Base-by-base conservation (phyloP, 1,140 invertebrate genomes). In the Drosophila repleta region DNA sequence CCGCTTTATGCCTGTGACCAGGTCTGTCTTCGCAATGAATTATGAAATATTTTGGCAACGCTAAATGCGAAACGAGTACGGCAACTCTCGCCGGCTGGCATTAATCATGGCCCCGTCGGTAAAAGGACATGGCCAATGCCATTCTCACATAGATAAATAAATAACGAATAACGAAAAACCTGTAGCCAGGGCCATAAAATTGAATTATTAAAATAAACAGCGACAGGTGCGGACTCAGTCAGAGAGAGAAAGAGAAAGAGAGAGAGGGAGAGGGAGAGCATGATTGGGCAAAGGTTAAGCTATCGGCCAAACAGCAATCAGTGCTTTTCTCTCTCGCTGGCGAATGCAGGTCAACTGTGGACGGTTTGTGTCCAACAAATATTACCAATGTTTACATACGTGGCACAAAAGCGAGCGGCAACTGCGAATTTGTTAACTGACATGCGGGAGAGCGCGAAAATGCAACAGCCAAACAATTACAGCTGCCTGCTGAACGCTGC, bases 391-490 rank as follows among this genome's bases (percentile, higher is more conserved):
- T 58, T 65, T 11, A 41, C 46, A 21, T 24, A 43, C 32, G 58
- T 26, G 53, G n/a, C 39, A 61, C 32, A 48, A 60, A 60, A 67
- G 63, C 69, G 56, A 52, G 11, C 60, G 49, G 51, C 52, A 52
- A 63, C 51, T 52, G 37, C 11, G 49, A 69, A 63, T 56, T 51
- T 64, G 53, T 68, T 52, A 57, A 15, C 35, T 66, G 63, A 15
- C 45, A 7, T 67, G 53, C 55, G 43, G 35, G 13, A 21, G 48
- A 41, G 52, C 56, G 70, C 60, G 66, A 75, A 74, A 68, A 75
- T 75, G 66, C 79, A 83, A 84, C 71, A 76, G 80, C 66, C 74
- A 83, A 83, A 84, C 79, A 83, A 83, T 83, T 83, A 84, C 80
- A 84, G 79, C 69, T 83, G 79, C 80, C 69, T 65, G 61, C 65